Conservation (phyloP, 2,888 invertebrate species). For the Gibbula magus region DNA sequence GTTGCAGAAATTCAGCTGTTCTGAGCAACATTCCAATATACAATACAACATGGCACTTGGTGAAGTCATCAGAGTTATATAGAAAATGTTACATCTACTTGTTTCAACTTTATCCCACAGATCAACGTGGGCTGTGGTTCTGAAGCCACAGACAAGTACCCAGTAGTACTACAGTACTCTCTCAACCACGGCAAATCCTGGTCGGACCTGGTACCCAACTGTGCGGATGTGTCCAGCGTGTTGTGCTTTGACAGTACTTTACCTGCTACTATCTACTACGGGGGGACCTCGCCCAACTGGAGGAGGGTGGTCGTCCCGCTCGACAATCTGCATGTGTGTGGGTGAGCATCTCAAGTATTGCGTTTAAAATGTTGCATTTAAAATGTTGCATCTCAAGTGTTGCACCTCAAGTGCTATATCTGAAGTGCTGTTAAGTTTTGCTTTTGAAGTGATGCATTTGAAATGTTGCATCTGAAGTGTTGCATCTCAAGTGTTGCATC, state of each 20-base stretch:
- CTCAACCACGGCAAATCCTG: constrained; percentile 73
- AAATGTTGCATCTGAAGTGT: too few relatives aligned
- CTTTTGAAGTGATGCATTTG: not conserved
- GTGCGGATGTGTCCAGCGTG: constrained; percentile 61
- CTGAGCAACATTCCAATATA: too few relatives aligned
- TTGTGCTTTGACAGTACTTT: constrained; percentile 67
- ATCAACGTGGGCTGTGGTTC: constrained; percentile 76
- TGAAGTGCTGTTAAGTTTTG: too few relatives aligned
- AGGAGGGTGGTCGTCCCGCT: constrained; percentile 71
- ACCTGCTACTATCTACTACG: constrained; percentile 72
- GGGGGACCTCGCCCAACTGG: constrained; percentile 73
- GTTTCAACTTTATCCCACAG: constrained; percentile 58
- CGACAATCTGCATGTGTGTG: constrained; percentile 72
- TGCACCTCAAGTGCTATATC: too few relatives aligned
- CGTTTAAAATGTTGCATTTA: too few relatives aligned
- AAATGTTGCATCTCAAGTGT: too few relatives aligned
- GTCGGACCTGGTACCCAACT: constrained; percentile 71
- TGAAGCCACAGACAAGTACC: constrained; percentile 64
- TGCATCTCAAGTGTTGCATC: too few relatives aligned
- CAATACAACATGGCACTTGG: too few relatives aligned
- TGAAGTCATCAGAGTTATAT: too few relatives aligned
- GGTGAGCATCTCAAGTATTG: constrained; percentile 59
- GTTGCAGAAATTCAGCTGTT: too few relatives aligned
- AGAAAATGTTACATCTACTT: too few relatives aligned
- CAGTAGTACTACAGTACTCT: constrained; percentile 75